Evolutionary conservation across 2,113 vertebrate species (phyloP).

Genomic region (Gymnorhina tibicen): DNA sequence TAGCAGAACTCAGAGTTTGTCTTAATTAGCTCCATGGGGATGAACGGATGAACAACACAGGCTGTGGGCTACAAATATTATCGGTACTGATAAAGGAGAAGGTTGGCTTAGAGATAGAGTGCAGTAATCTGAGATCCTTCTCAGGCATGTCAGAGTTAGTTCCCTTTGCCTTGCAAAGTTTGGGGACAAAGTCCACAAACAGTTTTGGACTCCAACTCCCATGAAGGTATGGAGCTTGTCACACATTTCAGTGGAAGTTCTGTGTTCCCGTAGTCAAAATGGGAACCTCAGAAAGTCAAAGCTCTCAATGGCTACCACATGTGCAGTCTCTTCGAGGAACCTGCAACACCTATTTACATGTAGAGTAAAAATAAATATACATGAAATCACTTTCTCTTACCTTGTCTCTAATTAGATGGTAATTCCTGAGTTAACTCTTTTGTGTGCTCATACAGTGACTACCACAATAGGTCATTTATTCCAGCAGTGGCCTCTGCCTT

Average conservation of each 20-base stretch:
- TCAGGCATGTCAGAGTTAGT: not conserved
- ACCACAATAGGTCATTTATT: not conserved
- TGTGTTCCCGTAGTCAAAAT: not conserved
- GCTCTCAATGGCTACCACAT: not conserved
- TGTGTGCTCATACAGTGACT: not conserved
- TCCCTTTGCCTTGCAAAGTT: not conserved
- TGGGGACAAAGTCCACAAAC: not conserved
- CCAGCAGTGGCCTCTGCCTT: not conserved
- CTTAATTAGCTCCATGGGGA: not conserved
- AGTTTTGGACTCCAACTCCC: not conserved
- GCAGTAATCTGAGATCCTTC: not conserved
- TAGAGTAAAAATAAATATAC: not conserved
- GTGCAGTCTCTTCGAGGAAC: not conserved
- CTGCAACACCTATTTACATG: not conserved
- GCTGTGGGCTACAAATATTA: not conserved
- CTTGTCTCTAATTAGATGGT: not conserved
- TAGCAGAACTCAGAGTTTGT: not conserved
- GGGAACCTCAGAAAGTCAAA: not conserved
- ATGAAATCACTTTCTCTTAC: not conserved
- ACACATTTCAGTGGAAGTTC: not conserved
- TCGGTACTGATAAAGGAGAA: not conserved
- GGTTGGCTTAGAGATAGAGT: not conserved
- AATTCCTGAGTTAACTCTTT: not conserved
- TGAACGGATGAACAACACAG: rapidly evolving
- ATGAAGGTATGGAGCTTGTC: not conserved